Conservation (phyloP, 2,797 vertebrate genomes). For the Labroides dimidiatus region DNA sequence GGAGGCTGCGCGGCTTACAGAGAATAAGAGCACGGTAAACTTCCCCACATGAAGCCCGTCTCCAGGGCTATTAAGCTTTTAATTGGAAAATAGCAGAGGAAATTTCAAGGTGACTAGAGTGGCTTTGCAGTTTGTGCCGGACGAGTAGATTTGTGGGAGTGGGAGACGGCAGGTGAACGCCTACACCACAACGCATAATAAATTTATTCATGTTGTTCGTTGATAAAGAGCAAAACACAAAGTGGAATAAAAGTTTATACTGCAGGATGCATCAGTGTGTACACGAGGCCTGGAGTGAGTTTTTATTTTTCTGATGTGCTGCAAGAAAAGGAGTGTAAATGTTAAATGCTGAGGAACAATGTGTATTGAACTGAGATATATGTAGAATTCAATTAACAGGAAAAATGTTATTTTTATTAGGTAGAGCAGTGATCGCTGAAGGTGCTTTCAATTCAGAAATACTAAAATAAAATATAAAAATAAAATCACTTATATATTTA, state of each 20-base stretch:
- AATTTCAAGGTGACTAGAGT: slow-evolving; percentile 97
- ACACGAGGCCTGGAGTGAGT: neutral
- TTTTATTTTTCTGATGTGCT: slow-evolving; percentile 19
- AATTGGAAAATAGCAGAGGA: slow-evolving; percentile 97
- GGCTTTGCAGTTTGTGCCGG: slow-evolving; percentile 87
- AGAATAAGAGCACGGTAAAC: slow-evolving; percentile 91
- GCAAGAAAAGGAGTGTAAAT: neutral
- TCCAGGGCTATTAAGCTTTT: slow-evolving; percentile 99
- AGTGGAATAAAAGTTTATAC: slow-evolving; percentile 74
- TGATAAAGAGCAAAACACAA: slow-evolving; percentile 75
- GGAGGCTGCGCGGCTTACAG: slow-evolving; percentile 87
- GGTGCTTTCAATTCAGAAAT: too few relatives aligned
- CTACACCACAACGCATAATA: slow-evolving; percentile 67
- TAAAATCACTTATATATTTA: too few relatives aligned
- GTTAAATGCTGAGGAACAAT: neutral
- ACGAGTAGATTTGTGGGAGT: slow-evolving; percentile 84
- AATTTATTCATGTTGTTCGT: slow-evolving; percentile 81
- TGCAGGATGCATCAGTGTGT: slow-evolving; percentile 43
- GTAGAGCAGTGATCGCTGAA: neutral
- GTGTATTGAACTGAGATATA: slow-evolving; percentile 3
- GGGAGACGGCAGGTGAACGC: slow-evolving; percentile 72
- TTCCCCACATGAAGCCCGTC: slow-evolving; percentile 95
- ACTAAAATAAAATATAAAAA: too few relatives aligned
- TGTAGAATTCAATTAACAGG: neutral
- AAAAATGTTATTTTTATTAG: neutral